Conservation (phyloP, 2,888 invertebrate genomes). For the Rhingia rostrata region DNA sequence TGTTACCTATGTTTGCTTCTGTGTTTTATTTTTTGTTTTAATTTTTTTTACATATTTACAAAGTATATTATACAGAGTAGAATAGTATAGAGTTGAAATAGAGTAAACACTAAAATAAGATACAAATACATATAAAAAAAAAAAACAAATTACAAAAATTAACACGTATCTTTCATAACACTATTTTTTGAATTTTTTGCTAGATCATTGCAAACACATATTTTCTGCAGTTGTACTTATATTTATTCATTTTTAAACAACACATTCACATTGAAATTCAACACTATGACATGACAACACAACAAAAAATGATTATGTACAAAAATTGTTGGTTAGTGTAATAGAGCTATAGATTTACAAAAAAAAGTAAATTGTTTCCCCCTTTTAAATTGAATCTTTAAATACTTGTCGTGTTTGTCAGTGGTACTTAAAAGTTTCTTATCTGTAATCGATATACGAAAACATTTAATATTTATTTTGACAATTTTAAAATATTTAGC, state of each 20-base stretch:
- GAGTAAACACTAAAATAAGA: slow-evolving; percentile 13
- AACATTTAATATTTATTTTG: too few relatives aligned
- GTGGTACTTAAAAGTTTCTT: too few relatives aligned
- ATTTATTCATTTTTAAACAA: neutral
- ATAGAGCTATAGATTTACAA: slow-evolving; percentile 9
- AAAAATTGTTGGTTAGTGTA: slow-evolving; percentile 25
- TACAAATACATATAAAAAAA: slow-evolving; percentile 9
- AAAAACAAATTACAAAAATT: slow-evolving; percentile 8
- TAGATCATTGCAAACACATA: slow-evolving; percentile 20
- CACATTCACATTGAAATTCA: slow-evolving; percentile 17
- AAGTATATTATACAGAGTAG: slow-evolving; percentile 23
- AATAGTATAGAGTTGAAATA: slow-evolving; percentile 30
- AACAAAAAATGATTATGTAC: neutral
- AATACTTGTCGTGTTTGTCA: too few relatives aligned
- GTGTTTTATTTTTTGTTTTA: slow-evolving; percentile 6
- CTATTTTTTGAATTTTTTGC: slow-evolving; percentile 15
- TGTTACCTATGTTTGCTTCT: slow-evolving; percentile 28
- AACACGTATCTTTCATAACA: slow-evolving; percentile 31
- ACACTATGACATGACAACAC: slow-evolving; percentile 10
- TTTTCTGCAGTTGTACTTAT: slow-evolving; percentile 8
- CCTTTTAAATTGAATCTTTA: too few relatives aligned
- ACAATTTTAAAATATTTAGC: too few relatives aligned
- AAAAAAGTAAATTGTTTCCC: too few relatives aligned
- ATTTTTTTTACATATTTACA: slow-evolving; percentile 4
- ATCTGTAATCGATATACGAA: too few relatives aligned